phyloP scores from a whole-genome alignment of 1,140 invertebrate genomes.

The Venturia canescens region DNA sequence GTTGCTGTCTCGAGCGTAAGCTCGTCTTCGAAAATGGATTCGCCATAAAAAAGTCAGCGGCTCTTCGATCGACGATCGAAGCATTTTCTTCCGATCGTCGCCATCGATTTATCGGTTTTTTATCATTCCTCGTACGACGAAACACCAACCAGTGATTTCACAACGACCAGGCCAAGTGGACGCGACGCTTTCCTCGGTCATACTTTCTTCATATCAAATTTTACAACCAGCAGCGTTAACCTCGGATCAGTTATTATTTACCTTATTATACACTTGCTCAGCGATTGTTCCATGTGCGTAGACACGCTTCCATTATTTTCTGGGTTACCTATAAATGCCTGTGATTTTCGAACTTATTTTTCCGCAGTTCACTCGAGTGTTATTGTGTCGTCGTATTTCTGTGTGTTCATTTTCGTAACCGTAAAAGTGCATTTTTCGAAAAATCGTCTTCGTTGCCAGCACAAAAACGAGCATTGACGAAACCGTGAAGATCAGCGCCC shows the following conservation, averaged over 20 bases:
- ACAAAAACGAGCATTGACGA: neutral
- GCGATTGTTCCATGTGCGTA: neutral
- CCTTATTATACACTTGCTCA: conserved; percentile 22
- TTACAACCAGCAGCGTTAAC: neutral
- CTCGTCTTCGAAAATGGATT: too few relatives aligned
- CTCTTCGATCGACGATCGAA: too few relatives aligned
- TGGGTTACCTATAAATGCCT: conserved; percentile 52
- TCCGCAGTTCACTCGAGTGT: conserved; percentile 32
- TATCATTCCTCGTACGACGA: too few relatives aligned
- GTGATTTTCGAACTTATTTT: conserved; percentile 44
- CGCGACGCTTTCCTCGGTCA: neutral
- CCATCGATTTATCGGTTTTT: too few relatives aligned
- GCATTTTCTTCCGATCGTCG: too few relatives aligned
- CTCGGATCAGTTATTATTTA: conserved; percentile 10
- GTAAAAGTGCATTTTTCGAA: too few relatives aligned
- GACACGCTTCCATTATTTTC: conserved; percentile 51
- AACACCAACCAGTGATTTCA: too few relatives aligned
- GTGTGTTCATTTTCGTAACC: neutral
- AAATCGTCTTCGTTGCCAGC: too few relatives aligned
- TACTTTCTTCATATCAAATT: neutral
- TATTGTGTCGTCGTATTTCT: too few relatives aligned
- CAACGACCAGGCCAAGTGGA: too few relatives aligned
- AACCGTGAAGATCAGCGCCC: neutral
- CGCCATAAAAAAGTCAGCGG: too few relatives aligned
- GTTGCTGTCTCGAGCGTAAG: too few relatives aligned